Evolutionary conservation across 2,888 invertebrate species (phyloP).

Genomic region (Drosophila borealis): DNA sequence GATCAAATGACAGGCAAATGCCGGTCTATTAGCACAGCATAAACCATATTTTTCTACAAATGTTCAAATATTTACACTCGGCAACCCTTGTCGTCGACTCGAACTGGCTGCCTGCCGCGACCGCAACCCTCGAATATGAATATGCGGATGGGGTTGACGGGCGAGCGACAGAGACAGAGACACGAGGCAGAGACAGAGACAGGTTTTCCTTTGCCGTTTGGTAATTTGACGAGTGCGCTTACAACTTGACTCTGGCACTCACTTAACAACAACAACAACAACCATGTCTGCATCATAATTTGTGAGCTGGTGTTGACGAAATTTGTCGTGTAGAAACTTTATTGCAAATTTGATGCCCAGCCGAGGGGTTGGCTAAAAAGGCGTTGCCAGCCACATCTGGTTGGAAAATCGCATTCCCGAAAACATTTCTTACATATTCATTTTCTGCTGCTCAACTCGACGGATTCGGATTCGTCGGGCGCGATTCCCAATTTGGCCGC

Average conservation of each 20-base stretch:
- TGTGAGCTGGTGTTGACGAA: conserved; percentile 52
- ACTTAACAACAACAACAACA: conserved; percentile 46
- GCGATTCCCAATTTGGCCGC: too few species aligned
- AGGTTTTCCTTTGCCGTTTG: conserved; percentile 9
- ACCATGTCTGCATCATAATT: conserved; percentile 45
- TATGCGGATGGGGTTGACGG: too few species aligned
- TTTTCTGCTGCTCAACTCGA: too few species aligned
- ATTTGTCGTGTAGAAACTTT: conserved; percentile 63
- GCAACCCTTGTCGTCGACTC: conserved; percentile 31
- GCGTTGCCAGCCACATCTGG: too few species aligned
- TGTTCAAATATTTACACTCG: conserved; percentile 82
- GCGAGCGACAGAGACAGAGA: neutral
- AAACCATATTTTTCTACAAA: conserved; percentile 84
- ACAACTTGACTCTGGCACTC: conserved; percentile 78
- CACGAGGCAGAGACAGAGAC: too few species aligned
- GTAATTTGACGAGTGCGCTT: conserved; percentile 73
- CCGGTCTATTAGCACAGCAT: conserved; percentile 74
- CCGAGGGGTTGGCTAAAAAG: too few species aligned
- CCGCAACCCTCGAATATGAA: conserved; percentile 57
- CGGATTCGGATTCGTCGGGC: too few species aligned
- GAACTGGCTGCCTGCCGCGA: conserved; percentile 9
- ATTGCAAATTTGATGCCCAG: conserved; percentile 58
- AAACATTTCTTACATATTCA: too few species aligned
- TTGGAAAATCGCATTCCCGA: too few species aligned
- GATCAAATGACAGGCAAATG: conserved; percentile 69